Percentiles rank a stretch among this genome's conserved stretches.
Evolutionary conservation across 2,888 invertebrate species (phyloP).

Genomic region (Netelia melanura): DNA sequence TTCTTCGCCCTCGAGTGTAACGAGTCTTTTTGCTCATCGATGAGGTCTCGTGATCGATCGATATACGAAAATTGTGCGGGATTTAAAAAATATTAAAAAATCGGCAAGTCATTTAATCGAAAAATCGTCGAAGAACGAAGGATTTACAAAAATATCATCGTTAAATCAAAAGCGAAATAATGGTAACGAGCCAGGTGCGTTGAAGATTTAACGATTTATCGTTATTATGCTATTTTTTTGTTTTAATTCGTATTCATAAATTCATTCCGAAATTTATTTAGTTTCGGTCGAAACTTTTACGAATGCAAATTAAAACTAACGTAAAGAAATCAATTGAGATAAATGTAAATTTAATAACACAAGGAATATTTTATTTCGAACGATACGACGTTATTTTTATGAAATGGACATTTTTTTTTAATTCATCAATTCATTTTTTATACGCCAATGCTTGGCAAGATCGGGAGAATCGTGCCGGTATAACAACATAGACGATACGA

Average conservation of each 20-base stretch:
- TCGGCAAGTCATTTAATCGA: background rate
- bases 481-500: background rate
- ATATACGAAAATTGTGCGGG: background rate
- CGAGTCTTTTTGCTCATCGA: background rate
- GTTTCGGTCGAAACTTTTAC: no score
- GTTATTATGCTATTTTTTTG: background rate
- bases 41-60: background rate
- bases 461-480: background rate
- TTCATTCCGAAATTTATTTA: background rate
- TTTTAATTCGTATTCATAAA: background rate
- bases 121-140: background rate
- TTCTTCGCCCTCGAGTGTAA: background rate
- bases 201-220: background rate
- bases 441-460: background rate
- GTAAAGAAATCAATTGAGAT: background rate
- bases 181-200: conserved; percentile 54
- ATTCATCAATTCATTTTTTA: background rate
- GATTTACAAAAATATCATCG: background rate
- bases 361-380: no score
- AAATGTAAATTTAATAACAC: background rate
- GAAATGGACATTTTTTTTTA: background rate
- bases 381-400: no score
- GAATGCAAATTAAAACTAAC: background rate
- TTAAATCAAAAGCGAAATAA: conserved; percentile 6
- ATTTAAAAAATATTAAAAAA: background rate